These are phyloP conservation scores for Ardeotis arabs DNA, from an alignment of 2,113 vertebrate genomes.

Conservation along the genomic window DNA sequence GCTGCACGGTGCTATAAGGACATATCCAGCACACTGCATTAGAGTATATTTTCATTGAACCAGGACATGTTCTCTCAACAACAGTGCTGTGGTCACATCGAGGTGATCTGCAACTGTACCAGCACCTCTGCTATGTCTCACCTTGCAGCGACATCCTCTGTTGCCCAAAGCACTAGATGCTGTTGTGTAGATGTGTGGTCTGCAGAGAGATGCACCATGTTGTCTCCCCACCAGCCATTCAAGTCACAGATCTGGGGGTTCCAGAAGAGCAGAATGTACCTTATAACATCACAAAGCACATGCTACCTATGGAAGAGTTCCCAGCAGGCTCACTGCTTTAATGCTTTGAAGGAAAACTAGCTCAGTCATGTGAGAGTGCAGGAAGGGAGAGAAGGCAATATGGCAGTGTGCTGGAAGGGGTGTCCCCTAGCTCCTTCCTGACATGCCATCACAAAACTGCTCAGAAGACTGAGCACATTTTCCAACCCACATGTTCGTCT, in stretches of 20 bases:
- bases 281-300: background rate
- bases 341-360: background rate
- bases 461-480: background rate
- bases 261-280: background rate
- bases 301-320: background rate
- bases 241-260: background rate
- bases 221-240: background rate
- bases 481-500: background rate
- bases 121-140: background rate
- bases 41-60: background rate
- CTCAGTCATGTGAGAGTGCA: background rate
- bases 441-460: background rate
- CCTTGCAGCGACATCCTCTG: background rate
- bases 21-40: fast-evolving
- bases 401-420: background rate
- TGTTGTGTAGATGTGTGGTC: background rate
- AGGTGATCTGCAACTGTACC: background rate
- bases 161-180: background rate
- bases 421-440: background rate
- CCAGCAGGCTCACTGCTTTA: background rate
- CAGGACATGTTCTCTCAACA: background rate
- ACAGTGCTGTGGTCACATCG: fast-evolving
- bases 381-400: background rate
- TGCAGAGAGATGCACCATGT: background rate
- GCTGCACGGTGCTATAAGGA: background rate